A percentile compares a stretch with the other conserved stretches of the same genome.
phyloP scores from a whole-genome alignment of 2,113 vertebrate species.

The Embiotoca jacksoni region DNA sequence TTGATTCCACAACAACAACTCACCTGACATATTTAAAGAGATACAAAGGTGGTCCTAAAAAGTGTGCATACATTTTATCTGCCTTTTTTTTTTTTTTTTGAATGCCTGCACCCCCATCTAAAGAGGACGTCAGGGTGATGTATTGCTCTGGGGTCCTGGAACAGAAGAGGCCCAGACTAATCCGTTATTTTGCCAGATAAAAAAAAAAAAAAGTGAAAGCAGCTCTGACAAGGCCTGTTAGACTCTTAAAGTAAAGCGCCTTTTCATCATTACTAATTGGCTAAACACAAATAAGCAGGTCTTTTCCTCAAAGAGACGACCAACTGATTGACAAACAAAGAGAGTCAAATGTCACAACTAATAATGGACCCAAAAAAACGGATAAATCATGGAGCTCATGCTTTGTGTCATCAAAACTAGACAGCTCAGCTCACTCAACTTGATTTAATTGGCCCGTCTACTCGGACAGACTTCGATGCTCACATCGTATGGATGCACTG shows the following conservation, averaged over 20 bases:
- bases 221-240: not conserved
- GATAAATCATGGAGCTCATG: not conserved
- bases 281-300: not conserved
- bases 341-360: not conserved
- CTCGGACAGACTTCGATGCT: constrained; percentile 3
- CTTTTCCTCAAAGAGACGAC: too few relatives aligned
- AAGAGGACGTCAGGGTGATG: not conserved
- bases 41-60: constrained; percentile 7
- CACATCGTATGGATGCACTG: not conserved
- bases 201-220: not conserved
- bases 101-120: constrained; percentile 4
- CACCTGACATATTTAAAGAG: constrained; percentile 42
- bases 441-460: constrained; percentile 3
- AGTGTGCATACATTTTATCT: not conserved
- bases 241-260: not conserved
- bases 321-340: not conserved
- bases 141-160: not conserved
- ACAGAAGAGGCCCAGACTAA: not conserved
- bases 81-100: not conserved
- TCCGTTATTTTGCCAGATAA: not conserved
- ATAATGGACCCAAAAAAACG: not conserved
- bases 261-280: not conserved
- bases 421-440: too few relatives aligned
- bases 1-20: constrained; percentile 50
- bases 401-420: not conserved